Evolutionary conservation across 2,797 vertebrate genomes (phyloP).

Genomic region (Sebastes steindachneri): DNA sequence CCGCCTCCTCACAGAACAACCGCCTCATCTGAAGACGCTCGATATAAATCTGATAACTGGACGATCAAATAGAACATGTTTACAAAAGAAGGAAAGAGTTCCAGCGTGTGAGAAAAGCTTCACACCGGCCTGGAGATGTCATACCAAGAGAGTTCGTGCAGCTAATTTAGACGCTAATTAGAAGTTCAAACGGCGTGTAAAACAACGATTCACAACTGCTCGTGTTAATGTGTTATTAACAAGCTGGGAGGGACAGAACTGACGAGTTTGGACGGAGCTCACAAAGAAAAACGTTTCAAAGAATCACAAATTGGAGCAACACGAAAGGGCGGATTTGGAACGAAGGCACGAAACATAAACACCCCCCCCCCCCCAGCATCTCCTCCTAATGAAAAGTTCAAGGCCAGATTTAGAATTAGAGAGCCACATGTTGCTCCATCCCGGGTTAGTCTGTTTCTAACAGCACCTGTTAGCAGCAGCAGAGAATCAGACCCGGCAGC

Average conservation of each 20-base stretch:
- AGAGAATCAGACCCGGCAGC: background rate
- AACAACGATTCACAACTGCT: slow-evolving; percentile 72
- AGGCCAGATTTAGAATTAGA: slow-evolving; percentile 53
- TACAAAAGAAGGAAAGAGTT: slow-evolving; percentile 67
- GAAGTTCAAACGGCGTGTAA: slow-evolving; percentile 79
- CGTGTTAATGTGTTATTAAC: slow-evolving; percentile 83
- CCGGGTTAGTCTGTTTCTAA: slow-evolving; percentile 44
- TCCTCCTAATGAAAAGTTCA: slow-evolving; percentile 57
- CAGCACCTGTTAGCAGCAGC: slow-evolving; percentile 51
- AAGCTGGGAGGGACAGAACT: slow-evolving; percentile 69
- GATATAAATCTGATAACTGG: slow-evolving; percentile 75
- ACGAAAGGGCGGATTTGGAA: slow-evolving; percentile 60
- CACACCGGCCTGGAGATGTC: slow-evolving; percentile 36
- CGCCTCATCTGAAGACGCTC: slow-evolving; percentile 49
- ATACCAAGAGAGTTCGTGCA: slow-evolving; percentile 65
- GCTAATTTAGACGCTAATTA: slow-evolving; percentile 78
- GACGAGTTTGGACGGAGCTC: slow-evolving; percentile 78
- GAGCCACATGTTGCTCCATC: slow-evolving; percentile 48
- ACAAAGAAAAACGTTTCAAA: slow-evolving; percentile 59
- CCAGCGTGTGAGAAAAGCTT: slow-evolving; percentile 52
- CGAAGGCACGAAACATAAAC: slow-evolving; percentile 64
- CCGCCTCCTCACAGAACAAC: slow-evolving; percentile 35
- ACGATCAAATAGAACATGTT: slow-evolving; percentile 80
- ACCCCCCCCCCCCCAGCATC: slow-evolving; percentile 13
- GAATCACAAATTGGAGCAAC: slow-evolving; percentile 59